Evolutionary conservation across 2,797 vertebrate species (phyloP).

Genomic region (Microchirus variegatus): DNA sequence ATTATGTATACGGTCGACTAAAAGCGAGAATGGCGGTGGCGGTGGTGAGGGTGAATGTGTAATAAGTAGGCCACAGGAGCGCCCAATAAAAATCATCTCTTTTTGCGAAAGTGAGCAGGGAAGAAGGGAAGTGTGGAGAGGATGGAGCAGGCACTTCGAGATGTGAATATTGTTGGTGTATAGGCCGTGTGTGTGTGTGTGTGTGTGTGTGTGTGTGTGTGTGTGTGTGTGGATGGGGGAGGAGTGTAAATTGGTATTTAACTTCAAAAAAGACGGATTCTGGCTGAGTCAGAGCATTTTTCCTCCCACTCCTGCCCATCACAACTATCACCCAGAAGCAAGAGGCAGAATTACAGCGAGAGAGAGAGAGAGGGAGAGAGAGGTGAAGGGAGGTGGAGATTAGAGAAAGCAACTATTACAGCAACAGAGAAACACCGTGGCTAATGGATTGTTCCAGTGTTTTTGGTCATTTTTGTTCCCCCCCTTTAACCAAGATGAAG

Average conservation of each 20-base stretch:
- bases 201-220: slow-evolving; percentile 5
- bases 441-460: slow-evolving; percentile 57
- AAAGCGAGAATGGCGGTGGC: slow-evolving; percentile 7
- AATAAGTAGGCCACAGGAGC: slow-evolving; percentile 61
- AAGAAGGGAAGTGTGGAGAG: neutral
- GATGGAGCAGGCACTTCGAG: slow-evolving; percentile 30
- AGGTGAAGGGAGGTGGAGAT: slow-evolving; percentile 25
- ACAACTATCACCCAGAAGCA: slow-evolving; percentile 57
- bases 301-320: slow-evolving; percentile 68
- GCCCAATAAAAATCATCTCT: slow-evolving; percentile 33
- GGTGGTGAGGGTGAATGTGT: neutral
- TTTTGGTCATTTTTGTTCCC: slow-evolving; percentile 40
- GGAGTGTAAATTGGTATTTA: slow-evolving; percentile 65
- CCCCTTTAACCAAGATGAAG: slow-evolving; percentile 9
- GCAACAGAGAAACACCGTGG: slow-evolving; percentile 18
- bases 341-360: slow-evolving; percentile 25
- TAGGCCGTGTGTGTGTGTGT: slow-evolving; percentile 9
- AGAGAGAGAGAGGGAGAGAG: neutral
- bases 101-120: slow-evolving; percentile 27
- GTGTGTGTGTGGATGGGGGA: slow-evolving; percentile 18
- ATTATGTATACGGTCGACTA: slow-evolving; percentile 44
- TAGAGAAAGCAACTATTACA: slow-evolving; percentile 29
- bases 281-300: slow-evolving; percentile 68
- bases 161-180: slow-evolving; percentile 31
- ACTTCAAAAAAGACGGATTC: slow-evolving; percentile 62